phyloP scores from a whole-genome alignment of 2,888 invertebrate species.

The Agrotis ipsilon region DNA sequence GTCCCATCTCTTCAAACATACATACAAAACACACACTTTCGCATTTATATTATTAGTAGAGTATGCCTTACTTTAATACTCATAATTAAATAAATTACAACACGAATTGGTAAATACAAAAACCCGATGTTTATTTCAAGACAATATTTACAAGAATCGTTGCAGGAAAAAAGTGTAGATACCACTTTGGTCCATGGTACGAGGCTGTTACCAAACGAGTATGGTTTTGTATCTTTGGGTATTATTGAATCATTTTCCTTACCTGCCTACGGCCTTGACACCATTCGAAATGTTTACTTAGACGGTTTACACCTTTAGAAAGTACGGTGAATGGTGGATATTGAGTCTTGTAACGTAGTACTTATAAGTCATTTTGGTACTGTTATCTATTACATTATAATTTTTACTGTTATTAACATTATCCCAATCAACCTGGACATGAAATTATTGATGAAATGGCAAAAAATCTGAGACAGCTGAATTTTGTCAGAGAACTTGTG shows the following conservation, averaged over 20 bases:
- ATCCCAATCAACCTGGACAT: no score
- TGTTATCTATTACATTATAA: neutral
- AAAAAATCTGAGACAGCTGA: no score
- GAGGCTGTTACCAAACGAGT: neutral
- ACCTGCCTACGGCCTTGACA: slow-evolving; percentile 22
- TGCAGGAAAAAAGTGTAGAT: slow-evolving; percentile 39
- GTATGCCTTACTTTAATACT: no score
- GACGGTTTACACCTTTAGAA: slow-evolving; percentile 8
- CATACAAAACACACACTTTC: no score
- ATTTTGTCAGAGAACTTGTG: no score
- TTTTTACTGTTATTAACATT: no score
- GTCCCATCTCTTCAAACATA: no score
- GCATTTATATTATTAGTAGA: no score
- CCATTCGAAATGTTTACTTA: slow-evolving; percentile 11
- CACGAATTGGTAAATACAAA: slow-evolving; percentile 1
- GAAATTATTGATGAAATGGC: no score
- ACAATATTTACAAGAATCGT: slow-evolving; percentile 25
- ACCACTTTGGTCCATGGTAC: slow-evolving; percentile 35
- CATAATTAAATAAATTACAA: neutral
- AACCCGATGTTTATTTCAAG: slow-evolving; percentile 11
- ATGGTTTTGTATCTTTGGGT: slow-evolving; percentile 10
- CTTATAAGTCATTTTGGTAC: neutral
- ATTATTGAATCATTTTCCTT: slow-evolving; percentile 38
- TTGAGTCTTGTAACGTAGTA: neutral
- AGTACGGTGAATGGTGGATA: neutral